Evolutionary conservation across 37 sponge, comb jelly and placozoan genomes (phyloP), one percentile per base, ranked within the genome.

Genomic region (Mnemiopsis leidyi): DNA sequence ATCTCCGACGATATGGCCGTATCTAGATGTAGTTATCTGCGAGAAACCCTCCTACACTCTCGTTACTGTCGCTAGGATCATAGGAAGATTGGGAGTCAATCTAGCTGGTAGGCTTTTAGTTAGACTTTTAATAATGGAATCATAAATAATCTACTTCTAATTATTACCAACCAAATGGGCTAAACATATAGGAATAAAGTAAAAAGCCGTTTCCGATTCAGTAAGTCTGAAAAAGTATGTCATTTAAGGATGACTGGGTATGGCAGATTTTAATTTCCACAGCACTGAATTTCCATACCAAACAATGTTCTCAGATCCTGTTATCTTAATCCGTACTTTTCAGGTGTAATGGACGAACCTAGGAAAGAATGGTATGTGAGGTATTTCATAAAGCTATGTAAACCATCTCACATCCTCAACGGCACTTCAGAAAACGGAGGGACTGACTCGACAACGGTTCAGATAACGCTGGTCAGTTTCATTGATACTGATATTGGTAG

Each of bases 331-430:
- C n/a, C n/a, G n/a, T n/a, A n/a, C n/a, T n/a, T n/a, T 21, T 40
- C 90, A 85, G 90, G 39, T 21, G 25, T 40, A 3, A 40, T 85
- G 90, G 61, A 38, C n/a, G 90, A 85, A 23, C n/a, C 21, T 1
- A 9, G 61, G 48, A 85, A 85, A 21, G 32, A 28, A n/a, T 85
- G 90, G 90, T 85, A 85, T 85, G 90, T 33, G 36, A 85, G 36
- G 90, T 85, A 40, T 25, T 85, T 40, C 48, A 39, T 85, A 28
- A 38, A 85, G 48, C 90, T 85, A 18, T 38, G 61, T 40, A 39
- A 85, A 18, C 26, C 79, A 31, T 32, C 9, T 18, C 34, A 77
- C 20, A 31, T 31, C 79, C 20, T 20, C 20, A 85, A 40, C 39
- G 90, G 90, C 9, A 85, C 25, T 7, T 24, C 3, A 0, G 90